phyloP scores from a whole-genome alignment of 1,140 invertebrate species.

The Caenorhabditis inopinata region DNA sequence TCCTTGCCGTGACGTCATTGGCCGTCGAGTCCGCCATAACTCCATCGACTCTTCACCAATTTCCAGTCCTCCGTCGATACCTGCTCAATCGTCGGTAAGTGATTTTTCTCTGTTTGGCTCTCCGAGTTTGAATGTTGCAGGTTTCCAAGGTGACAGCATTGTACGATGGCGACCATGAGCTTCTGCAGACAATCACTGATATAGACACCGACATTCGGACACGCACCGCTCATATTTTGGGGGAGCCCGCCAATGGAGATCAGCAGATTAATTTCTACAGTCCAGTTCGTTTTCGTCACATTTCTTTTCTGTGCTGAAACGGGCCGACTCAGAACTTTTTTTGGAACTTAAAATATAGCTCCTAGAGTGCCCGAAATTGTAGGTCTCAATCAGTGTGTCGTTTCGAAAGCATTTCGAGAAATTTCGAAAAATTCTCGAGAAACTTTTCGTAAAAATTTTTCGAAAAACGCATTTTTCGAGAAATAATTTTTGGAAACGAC shows the following conservation, averaged over 20 bases:
- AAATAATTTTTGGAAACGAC: no score
- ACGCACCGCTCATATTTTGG: background rate
- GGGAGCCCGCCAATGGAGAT: background rate
- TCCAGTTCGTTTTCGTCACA: constrained; percentile 17
- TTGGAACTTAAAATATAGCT: no score
- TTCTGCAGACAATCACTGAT: constrained; percentile 17
- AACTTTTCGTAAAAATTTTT: no score
- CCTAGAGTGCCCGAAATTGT: no score
- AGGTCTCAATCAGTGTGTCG: no score
- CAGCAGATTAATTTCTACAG: constrained; percentile 3
- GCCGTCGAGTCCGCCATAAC: background rate
- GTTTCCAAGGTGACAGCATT: background rate
- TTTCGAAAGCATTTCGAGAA: no score
- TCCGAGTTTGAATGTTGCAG: constrained; percentile 10
- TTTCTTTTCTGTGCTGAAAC: no score
- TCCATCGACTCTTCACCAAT: background rate
- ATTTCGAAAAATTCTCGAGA: no score
- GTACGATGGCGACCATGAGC: background rate
- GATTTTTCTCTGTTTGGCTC: background rate
- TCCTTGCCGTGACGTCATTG: constrained; percentile 5
- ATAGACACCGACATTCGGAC: background rate
- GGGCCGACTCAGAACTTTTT: no score
- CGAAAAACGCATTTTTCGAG: no score
- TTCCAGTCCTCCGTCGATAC: background rate
- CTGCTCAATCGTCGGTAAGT: constrained; percentile 4